phyloP scores from a whole-genome alignment of 2,888 invertebrate species.

The Helobdella robusta region DNA sequence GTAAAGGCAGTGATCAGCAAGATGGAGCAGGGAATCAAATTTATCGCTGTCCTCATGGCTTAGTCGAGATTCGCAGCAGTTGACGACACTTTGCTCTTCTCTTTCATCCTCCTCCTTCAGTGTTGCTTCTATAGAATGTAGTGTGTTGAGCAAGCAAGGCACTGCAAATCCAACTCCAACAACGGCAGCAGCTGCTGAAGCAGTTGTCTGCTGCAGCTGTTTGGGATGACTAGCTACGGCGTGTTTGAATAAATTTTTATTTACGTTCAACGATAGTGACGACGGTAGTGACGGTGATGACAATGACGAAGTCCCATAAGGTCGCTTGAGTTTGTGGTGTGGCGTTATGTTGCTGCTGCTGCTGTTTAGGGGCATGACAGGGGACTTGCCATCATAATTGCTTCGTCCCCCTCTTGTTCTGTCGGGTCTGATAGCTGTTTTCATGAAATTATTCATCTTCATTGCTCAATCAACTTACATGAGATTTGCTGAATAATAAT shows the following conservation, averaged over 20 bases:
- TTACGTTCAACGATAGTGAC: too few relatives aligned
- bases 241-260: too few relatives aligned
- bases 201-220: background rate
- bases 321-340: background rate
- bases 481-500: too few relatives aligned
- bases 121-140: slow-evolving; percentile 44
- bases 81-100: slow-evolving; percentile 31
- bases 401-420: slow-evolving; percentile 87
- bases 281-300: background rate
- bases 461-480: too few relatives aligned
- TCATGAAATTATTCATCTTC: too few relatives aligned
- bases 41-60: slow-evolving; percentile 35
- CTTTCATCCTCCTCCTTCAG: slow-evolving; percentile 44
- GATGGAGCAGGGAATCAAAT: slow-evolving; percentile 42
- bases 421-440: slow-evolving; percentile 76
- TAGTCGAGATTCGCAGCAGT: background rate
- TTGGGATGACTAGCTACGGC: background rate
- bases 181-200: slow-evolving; percentile 26
- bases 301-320: background rate
- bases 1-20: slow-evolving; percentile 83
- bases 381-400: slow-evolving; percentile 58
- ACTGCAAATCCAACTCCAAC: too few relatives aligned
- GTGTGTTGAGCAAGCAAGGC: slow-evolving; percentile 43
- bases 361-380: slow-evolving; percentile 17
- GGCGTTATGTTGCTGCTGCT: slow-evolving; percentile 25